Percentiles rank a stretch among this genome's conserved stretches.
These are phyloP conservation scores for Conistra vaccinii DNA, from an alignment of 2,888 invertebrate species.

Conservation along the genomic window DNA sequence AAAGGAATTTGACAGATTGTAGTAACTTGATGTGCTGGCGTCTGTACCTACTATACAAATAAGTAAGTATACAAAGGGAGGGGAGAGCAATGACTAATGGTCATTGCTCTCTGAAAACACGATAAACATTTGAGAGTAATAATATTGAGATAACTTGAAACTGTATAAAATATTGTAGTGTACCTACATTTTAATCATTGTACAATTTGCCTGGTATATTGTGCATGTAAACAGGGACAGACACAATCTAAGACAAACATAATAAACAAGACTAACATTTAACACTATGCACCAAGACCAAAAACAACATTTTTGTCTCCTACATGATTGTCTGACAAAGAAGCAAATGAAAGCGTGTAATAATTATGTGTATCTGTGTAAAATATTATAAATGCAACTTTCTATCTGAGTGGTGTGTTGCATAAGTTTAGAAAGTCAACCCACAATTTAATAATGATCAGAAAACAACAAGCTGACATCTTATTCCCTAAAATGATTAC, in stretches of 20 bases:
- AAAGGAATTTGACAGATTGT: too few relatives aligned
- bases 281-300: not conserved
- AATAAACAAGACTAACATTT: not conserved
- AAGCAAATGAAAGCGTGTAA: constrained; percentile 18
- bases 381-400: constrained; percentile 24
- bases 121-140: constrained; percentile 46
- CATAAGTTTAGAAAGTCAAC: constrained; percentile 41
- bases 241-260: not conserved
- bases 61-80: not conserved
- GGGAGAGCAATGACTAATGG: constrained; percentile 58
- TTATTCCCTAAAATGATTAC: not conserved
- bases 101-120: constrained; percentile 39
- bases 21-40: too few relatives aligned
- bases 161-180: too few relatives aligned
- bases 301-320: too few relatives aligned
- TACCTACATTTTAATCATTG: not conserved
- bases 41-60: not conserved
- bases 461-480: not conserved
- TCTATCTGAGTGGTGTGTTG: constrained; percentile 22
- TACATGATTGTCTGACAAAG: not conserved
- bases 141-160: constrained; percentile 21
- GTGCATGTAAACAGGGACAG: not conserved
- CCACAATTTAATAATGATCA: constrained; percentile 1
- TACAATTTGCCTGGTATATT: not conserved
- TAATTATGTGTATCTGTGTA: too few relatives aligned